Evolutionary conservation across 2,113 vertebrate genomes (phyloP).

Genomic region (Lontra canadensis): DNA sequence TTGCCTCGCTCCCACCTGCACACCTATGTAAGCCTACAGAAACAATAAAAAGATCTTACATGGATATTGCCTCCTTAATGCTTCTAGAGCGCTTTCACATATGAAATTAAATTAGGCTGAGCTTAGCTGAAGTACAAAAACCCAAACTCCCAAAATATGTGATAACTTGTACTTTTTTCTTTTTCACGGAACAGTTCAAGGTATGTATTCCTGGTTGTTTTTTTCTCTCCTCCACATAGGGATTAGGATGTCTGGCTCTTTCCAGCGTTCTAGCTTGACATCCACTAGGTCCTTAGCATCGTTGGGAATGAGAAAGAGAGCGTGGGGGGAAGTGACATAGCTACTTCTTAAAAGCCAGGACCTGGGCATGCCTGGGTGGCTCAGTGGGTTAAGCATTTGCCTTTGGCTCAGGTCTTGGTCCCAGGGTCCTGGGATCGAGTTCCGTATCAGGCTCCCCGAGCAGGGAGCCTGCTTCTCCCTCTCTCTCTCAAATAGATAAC

Average conservation of each 20-base stretch:
- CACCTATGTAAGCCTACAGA: neutral
- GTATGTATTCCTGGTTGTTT: neutral
- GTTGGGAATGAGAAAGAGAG: neutral
- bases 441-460: too few species aligned
- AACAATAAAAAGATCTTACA: neutral
- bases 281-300: neutral
- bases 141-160: neutral
- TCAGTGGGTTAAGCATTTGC: too few species aligned
- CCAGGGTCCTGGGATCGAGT: too few species aligned
- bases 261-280: neutral
- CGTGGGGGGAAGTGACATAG: neutral
- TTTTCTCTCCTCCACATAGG: neutral
- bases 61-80: neutral
- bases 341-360: neutral
- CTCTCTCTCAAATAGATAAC: too few species aligned
- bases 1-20: neutral
- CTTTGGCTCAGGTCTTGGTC: too few species aligned
- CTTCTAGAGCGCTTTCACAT: neutral
- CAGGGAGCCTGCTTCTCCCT: too few species aligned
- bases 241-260: neutral
- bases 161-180: neutral
- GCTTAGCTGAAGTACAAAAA: neutral
- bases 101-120: neutral
- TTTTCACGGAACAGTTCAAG: neutral
- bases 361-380: too few species aligned